Evolutionary conservation across 1,140 invertebrate genomes (phyloP), one percentile per base, ranked within the genome.

Genomic region (Bombus confusus): DNA sequence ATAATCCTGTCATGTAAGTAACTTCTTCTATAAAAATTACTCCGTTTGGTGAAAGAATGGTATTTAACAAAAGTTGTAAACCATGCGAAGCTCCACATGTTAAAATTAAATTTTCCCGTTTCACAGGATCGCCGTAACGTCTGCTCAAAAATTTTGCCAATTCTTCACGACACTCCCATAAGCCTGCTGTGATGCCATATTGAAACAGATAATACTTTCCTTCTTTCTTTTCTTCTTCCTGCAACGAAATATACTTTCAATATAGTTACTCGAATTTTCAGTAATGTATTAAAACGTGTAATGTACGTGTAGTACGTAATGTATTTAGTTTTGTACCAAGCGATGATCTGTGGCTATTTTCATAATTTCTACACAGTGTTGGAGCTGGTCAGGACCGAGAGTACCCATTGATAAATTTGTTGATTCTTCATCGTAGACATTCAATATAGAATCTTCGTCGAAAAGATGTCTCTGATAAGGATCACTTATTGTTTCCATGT

Each of bases 21-120:
- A 96, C 96, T 93, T 97, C 96, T 89, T 97, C 97, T 15, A 97
- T 95, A 91, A 97, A 97, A 62, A 97, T 96, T 41, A 96, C 92
- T 5, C 95, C 96, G 78, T 96, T 94, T 25, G 96, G 95, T n/a
- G 95, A 95, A 64, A 97, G 93, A 57, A 97, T 86, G 12, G 95
- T 95, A 28, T 95, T 96, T 1, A 97, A 87, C n/a, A 96, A 88
- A 37, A 97, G 86, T 86, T 96, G 96, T 6, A 97, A 88, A 5
- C 96, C 97, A 85, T 96, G 95, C 0, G 96, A 95, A 6, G 97
- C 97, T 4, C 97, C 97, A 74, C 96, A 96, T 1, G 96, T 97
- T 4, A 97, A 93, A 77, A 97, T 95, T 41, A 97, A 91, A 88
- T 96, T 93, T 88, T 96, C 94, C 89, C 96, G 93, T 37, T 93